Percentiles rank a stretch among this genome's conserved stretches.
These are phyloP conservation scores for Ecliptopera silaceata DNA, from an alignment of 2,888 invertebrate species.

Conservation along the genomic window DNA sequence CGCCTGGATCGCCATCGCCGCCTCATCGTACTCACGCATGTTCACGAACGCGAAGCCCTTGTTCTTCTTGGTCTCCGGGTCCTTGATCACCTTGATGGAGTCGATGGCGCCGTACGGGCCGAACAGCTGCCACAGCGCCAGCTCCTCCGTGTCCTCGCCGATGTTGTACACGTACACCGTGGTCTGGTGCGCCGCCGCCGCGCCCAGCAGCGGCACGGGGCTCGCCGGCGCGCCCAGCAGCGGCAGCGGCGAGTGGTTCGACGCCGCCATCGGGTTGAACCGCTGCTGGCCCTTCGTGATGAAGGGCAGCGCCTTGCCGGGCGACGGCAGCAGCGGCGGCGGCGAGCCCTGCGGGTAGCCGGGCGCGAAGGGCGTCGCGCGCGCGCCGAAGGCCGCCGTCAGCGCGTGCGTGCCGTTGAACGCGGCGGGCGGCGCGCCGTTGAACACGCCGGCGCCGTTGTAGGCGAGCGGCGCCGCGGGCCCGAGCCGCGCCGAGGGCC, in stretches of 20 bases:
- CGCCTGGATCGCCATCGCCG: conserved; percentile 80
- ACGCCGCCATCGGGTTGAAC: conserved; percentile 78
- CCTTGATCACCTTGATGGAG: conserved; percentile 81
- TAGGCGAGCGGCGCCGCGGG: conserved; percentile 64
- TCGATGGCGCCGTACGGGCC: conserved; percentile 81
- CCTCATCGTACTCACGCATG: conserved; percentile 82
- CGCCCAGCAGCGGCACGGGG: conserved; percentile 56
- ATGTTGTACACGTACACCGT: conserved; percentile 82
- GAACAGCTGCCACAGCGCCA: conserved; percentile 79
- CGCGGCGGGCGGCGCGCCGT: conserved; percentile 63
- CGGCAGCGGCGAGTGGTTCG: conserved; percentile 73
- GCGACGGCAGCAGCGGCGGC: conserved; percentile 76
- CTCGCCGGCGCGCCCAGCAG: conserved; percentile 74
- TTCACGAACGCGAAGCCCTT: conserved; percentile 81
- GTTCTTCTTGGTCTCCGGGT: conserved; percentile 81
- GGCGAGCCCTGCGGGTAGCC: conserved; percentile 75
- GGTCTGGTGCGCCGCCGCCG: conserved; percentile 69
- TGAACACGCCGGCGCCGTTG: conserved; percentile 72
- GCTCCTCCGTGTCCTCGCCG: conserved; percentile 80
- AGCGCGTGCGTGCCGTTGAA: conserved; percentile 63
- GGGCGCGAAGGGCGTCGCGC: conserved; percentile 66
- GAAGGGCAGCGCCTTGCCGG: conserved; percentile 78
- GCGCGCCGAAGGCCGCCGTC: conserved; percentile 68
- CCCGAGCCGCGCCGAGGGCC: conserved; percentile 63
- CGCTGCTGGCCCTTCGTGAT: conserved; percentile 80